Evolutionary conservation across 1,140 invertebrate genomes (phyloP), one percentile per base, ranked within the genome.

Genomic region (Riptortus pedestris): DNA sequence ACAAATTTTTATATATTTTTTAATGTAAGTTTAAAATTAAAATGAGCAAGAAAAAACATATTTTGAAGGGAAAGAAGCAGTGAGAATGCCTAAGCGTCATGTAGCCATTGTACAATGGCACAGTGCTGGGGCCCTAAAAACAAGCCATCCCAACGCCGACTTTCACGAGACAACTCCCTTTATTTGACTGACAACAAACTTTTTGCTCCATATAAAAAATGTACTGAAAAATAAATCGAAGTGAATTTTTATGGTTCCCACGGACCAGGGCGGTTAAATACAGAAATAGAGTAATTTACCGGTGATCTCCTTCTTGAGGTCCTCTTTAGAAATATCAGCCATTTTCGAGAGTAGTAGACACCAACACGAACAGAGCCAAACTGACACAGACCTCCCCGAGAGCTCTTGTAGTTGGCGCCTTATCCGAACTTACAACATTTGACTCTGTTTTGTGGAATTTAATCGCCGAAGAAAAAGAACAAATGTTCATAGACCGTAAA

Each of bases 271-370:
- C 5, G 29, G 18, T 43, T 65, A 65, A 52, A 27, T 51, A 55
- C 63, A 64, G 63, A 59, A 55, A 31, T 63, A 59, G 62, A 60
- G 24, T 26, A 24, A 22, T 60, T 83, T 80, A 86, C 84, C 83
- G 77, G 78, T 79, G 71, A 86, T 85, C 76, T 85, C 83, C 74
- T 82, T 83, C 72, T 82, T 79, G 69, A 86, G 77, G 69, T 84
- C 80, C 75, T 83, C 82, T 72, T 84, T 82, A 67, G 77, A 80
- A 69, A 85, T 82, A 73, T 84, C 81, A 73, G 82, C 79, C 83
- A 85, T 85, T 72, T 73, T 77, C 67, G 31, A 7, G 26, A 22
- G 18, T 24, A 9, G 1, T 2, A 51, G 66, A 69, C 24, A 55
- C 51, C 0, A 55, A 22, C 18, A 55, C 51, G 51, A 55, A 26